Percentiles rank a stretch among this genome's conserved stretches.
Conservation (phyloP, 1,140 invertebrate genomes). For the Heliconius himera region DNA sequence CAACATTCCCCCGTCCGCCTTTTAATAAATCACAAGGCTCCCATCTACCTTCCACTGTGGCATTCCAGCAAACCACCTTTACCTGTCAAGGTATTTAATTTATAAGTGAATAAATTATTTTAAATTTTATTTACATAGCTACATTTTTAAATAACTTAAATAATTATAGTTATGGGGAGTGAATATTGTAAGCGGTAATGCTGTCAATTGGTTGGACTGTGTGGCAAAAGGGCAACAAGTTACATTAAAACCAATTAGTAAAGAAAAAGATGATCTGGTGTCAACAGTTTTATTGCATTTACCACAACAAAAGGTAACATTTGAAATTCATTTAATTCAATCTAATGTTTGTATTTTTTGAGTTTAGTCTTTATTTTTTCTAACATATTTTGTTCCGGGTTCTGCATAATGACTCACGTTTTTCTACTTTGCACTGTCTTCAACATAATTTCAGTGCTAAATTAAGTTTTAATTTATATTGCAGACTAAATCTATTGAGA, state of each 20-base stretch:
- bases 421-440: too few species aligned
- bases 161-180: slow-evolving; percentile 72
- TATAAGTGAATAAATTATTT: not conserved
- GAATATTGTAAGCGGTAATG: slow-evolving; percentile 74
- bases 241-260: slow-evolving; percentile 65
- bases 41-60: slow-evolving; percentile 79
- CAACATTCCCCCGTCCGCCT: slow-evolving; percentile 71
- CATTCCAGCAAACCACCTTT: slow-evolving; percentile 79
- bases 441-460: too few species aligned
- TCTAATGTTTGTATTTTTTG: not conserved
- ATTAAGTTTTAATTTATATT: slow-evolving; percentile 41
- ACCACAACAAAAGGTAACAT: slow-evolving; percentile 63
- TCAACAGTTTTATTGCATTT: slow-evolving; percentile 73
- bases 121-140: too few species aligned
- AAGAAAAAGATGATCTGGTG: slow-evolving; percentile 70
- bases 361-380: too few species aligned
- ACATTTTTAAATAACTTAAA: slow-evolving; percentile 22
- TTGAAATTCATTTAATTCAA: not conserved
- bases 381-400: too few species aligned
- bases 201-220: slow-evolving; percentile 76
- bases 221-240: slow-evolving; percentile 69
- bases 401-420: too few species aligned
- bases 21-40: slow-evolving; percentile 72
- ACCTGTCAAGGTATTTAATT: slow-evolving; percentile 70
- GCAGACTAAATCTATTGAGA: slow-evolving; percentile 69